Base-by-base conservation (phyloP, 2,113 vertebrate species). In the Fregetta grallaria region DNA sequence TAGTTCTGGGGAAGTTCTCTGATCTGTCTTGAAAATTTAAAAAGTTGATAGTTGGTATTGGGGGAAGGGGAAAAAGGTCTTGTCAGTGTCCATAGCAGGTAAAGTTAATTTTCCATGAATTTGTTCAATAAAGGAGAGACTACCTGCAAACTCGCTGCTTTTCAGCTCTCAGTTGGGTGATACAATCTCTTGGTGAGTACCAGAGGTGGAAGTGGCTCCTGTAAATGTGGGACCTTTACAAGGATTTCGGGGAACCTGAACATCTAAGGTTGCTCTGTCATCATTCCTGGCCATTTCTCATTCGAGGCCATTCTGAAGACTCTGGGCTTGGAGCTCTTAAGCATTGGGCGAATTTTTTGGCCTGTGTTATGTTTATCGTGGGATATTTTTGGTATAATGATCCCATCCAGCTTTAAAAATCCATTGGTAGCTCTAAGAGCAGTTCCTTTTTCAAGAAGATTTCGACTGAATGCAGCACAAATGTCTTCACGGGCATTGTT, bases 31-130 rank as follows among this genome's bases (percentile, higher is more conserved):
- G 56, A 56, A 78, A 74, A 34, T 15, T 27, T 63, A 26, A 22
- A 0, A 62, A 32, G 8, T 20, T 38, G 11, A 8, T 71, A 10
- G 16, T 17, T 74, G 58, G 25, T 62, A 13, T 7, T 82, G 59
- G 13, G 71, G 67, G 29, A 34, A n/a, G 11, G 13, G 11, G 26
- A 2, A 23, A 34, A 77, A 56, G 9, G 9, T 27, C 49, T 13
- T 72, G n/a, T 62, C 11, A 0, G 23, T 47, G 45, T 49, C 0
- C 0, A 10, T 9, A 58, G 47, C 17, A 45, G 58, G 15, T 58
- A 14, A 38, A 80, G 42, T 34, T 65, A 74, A 67, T 85, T 91
- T 77, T 63, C 30, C 81, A 30, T 16, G 50, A 86, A 44, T 62
- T 53, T 34, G 2, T 49, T 66, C 61, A 29, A 8, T 56, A 20